A percentile compares a stretch with the other conserved stretches of the same genome.
phyloP scores from a whole-genome alignment of 2,797 vertebrate genomes.

The Helostoma temminkii region DNA sequence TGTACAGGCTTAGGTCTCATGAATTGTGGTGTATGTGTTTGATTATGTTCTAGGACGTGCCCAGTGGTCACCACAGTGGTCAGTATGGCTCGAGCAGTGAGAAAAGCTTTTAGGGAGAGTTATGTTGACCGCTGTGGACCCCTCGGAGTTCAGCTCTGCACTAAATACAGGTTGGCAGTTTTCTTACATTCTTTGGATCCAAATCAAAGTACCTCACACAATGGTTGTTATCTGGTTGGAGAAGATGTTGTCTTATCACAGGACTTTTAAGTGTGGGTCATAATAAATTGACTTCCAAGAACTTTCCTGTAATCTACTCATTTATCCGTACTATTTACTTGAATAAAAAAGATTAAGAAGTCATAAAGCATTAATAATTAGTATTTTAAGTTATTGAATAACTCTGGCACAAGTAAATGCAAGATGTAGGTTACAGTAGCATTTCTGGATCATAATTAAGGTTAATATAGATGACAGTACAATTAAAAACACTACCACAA shows the following conservation, averaged over 20 bases:
- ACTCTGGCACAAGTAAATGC: background rate
- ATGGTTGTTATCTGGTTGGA: background rate
- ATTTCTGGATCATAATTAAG: background rate
- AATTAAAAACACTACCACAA: background rate
- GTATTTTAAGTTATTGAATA: no score
- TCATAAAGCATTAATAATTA: background rate
- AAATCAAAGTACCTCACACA: no score
- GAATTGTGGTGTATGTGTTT: background rate
- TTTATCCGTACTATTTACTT: background rate
- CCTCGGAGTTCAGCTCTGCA: constrained; percentile 82
- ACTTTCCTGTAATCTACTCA: background rate
- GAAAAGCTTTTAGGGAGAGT: constrained; percentile 84
- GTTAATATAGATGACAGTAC: background rate
- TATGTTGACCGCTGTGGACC: constrained; percentile 88
- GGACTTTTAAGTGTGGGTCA: background rate
- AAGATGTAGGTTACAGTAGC: background rate
- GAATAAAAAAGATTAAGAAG: background rate
- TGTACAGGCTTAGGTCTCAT: no score
- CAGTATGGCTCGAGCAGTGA: constrained; percentile 83
- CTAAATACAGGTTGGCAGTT: constrained; percentile 75
- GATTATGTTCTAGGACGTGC: constrained; percentile 76
- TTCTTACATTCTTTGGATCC: background rate
- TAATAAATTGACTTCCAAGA: background rate
- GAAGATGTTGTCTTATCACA: background rate
- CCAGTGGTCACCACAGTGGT: constrained; percentile 86